A percentile compares a stretch with the other conserved stretches of the same genome.
These are phyloP conservation scores for Penaeus japonicus DNA, from an alignment of 1,140 invertebrate species.

Conservation along the genomic window DNA sequence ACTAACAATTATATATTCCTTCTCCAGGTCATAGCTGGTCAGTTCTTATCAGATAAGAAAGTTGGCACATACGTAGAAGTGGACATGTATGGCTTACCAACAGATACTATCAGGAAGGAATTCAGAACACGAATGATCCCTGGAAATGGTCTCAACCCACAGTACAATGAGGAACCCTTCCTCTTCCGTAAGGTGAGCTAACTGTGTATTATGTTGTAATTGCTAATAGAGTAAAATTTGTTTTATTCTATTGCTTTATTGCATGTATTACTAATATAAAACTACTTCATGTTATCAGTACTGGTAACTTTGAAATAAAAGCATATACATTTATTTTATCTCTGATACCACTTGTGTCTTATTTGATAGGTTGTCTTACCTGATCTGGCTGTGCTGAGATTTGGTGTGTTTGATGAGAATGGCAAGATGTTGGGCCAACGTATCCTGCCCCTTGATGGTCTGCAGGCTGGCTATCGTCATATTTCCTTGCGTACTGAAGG, in stretches of 20 bases:
- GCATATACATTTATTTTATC: no score
- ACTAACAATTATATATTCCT: not conserved
- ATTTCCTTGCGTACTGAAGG: slow-evolving; percentile 97
- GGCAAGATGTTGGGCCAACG: slow-evolving; percentile 96
- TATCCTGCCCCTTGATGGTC: slow-evolving; percentile 95
- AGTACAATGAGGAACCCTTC: slow-evolving; percentile 98
- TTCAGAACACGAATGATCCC: slow-evolving; percentile 96
- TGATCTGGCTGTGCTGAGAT: slow-evolving; percentile 94
- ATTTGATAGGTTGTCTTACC: slow-evolving; percentile 86
- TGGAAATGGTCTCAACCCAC: slow-evolving; percentile 95
- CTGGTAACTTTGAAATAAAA: no score
- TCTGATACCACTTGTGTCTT: not conserved
- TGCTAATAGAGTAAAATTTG: no score
- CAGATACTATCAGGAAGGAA: slow-evolving; percentile 98
- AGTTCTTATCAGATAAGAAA: slow-evolving; percentile 99
- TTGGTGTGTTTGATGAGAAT: slow-evolving; percentile 99
- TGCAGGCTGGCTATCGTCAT: slow-evolving; percentile 97
- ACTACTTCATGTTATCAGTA: no score
- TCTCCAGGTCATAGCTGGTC: slow-evolving; percentile 94
- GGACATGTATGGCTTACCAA: slow-evolving; percentile 99
- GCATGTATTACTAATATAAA: no score
- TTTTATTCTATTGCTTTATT: no score
- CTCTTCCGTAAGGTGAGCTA: slow-evolving; percentile 89
- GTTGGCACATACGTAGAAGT: slow-evolving; percentile 99
- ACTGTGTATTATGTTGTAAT: no score